Evolutionary conservation across 2,888 invertebrate species (phyloP).

Genomic region (Monochamus alternatus): DNA sequence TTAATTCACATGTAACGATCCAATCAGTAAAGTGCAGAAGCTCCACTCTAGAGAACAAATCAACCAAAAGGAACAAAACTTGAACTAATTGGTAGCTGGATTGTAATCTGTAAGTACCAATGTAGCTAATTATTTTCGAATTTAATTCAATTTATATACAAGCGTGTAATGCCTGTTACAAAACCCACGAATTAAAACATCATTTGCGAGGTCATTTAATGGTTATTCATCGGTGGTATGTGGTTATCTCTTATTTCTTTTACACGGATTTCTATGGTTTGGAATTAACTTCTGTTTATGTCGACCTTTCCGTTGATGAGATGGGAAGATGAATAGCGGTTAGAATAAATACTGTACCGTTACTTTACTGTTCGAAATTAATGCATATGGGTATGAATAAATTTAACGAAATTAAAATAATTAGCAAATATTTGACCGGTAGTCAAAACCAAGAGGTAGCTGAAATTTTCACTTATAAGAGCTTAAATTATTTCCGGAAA

Average conservation of each 20-base stretch:
- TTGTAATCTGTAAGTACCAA: not conserved
- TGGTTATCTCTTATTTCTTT: slow-evolving; percentile 1
- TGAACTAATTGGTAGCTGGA: not conserved
- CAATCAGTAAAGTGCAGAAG: not conserved
- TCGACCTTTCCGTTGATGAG: not conserved
- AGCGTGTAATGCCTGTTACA: not conserved
- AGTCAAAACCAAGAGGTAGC: too few relatives aligned
- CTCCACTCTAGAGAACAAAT: not conserved
- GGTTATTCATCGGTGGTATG: slow-evolving; percentile 10
- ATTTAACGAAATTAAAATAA: too few relatives aligned
- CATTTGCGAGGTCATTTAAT: slow-evolving; percentile 4
- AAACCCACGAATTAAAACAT: slow-evolving; percentile 9
- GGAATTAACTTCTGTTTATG: slow-evolving; percentile 6
- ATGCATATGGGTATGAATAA: too few relatives aligned
- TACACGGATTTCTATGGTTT: not conserved
- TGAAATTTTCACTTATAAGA: too few relatives aligned
- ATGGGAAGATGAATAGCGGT: too few relatives aligned
- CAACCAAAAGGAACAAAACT: slow-evolving; percentile 7
- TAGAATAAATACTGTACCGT: too few relatives aligned
- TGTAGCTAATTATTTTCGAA: slow-evolving; percentile 8
- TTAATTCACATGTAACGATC: too few relatives aligned
- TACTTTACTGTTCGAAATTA: too few relatives aligned
- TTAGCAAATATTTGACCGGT: too few relatives aligned
- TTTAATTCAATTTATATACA: slow-evolving; percentile 13
- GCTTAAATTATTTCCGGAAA: too few relatives aligned